phyloP scores from a whole-genome alignment of 2,797 vertebrate genomes.

The Simalia tracyae region DNA sequence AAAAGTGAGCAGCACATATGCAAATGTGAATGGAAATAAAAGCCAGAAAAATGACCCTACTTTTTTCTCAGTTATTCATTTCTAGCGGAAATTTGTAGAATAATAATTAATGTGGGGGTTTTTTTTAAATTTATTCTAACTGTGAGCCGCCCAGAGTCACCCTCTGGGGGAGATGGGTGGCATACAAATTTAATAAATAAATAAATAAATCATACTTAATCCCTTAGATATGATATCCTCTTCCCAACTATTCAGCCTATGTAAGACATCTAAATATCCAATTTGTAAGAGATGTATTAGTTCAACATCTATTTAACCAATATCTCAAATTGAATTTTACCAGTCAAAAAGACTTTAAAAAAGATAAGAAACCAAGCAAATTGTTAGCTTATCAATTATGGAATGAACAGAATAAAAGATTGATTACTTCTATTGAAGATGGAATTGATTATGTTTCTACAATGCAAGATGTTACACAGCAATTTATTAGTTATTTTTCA shows the following conservation, averaged over 20 bases:
- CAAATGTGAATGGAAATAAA: background rate
- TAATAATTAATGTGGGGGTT: background rate
- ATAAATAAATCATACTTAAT: background rate
- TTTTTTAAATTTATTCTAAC: too few species aligned
- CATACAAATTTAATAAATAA: background rate
- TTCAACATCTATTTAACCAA: background rate
- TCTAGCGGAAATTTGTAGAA: background rate
- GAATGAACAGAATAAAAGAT: background rate
- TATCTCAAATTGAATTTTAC: background rate
- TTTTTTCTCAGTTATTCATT: background rate
- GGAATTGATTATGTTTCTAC: too few species aligned
- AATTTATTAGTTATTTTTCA: too few species aligned
- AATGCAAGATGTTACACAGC: too few species aligned
- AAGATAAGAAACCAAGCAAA: background rate
- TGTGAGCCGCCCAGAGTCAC: too few species aligned
- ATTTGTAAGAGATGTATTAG: background rate
- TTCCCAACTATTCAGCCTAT: background rate
- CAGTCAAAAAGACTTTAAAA: background rate
- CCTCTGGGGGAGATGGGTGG: too few species aligned
- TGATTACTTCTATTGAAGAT: background rate
- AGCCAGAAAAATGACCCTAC: background rate
- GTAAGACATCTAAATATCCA: background rate
- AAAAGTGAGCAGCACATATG: background rate
- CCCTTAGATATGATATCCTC: background rate
- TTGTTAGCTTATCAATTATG: background rate